A percentile compares a stretch with the other conserved stretches of the same genome.
Evolutionary conservation across 2,888 invertebrate genomes (phyloP).

Genomic region (Prionchulus punctatus): DNA sequence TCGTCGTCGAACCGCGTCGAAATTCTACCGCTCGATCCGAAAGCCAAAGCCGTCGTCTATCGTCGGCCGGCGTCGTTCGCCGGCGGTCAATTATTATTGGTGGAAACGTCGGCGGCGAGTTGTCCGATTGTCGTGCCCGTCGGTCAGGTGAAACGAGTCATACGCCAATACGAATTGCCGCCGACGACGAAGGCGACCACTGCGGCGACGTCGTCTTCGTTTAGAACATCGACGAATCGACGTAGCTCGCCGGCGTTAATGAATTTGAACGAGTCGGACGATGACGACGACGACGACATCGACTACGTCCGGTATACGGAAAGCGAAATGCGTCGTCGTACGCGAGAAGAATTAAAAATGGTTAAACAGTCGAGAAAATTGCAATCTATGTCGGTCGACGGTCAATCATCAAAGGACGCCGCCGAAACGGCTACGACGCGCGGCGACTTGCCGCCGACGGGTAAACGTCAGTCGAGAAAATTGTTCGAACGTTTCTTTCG

Average conservation of each 20-base stretch:
- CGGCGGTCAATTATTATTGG: too few species aligned
- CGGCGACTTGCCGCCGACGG: not conserved
- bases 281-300: not conserved
- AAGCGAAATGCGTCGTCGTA: not conserved
- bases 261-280: too few species aligned
- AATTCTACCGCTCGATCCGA: too few species aligned
- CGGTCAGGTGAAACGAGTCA: not conserved
- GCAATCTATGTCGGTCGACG: not conserved
- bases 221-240: too few species aligned
- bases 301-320: not conserved
- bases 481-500: too few species aligned
- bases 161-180: not conserved
- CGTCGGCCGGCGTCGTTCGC: not conserved
- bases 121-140: not conserved
- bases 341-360: too few species aligned
- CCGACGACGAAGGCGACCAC: not conserved
- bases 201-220: too few species aligned
- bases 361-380: not conserved
- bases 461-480: not conserved
- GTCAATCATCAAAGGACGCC: not conserved
- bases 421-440: not conserved
- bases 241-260: not conserved
- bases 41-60: too few species aligned
- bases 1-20: not conserved
- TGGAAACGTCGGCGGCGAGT: not conserved